Evolutionary conservation across 1,140 invertebrate species (phyloP), one percentile per base, ranked within the genome.

Genomic region (Procambarus clarkii): DNA sequence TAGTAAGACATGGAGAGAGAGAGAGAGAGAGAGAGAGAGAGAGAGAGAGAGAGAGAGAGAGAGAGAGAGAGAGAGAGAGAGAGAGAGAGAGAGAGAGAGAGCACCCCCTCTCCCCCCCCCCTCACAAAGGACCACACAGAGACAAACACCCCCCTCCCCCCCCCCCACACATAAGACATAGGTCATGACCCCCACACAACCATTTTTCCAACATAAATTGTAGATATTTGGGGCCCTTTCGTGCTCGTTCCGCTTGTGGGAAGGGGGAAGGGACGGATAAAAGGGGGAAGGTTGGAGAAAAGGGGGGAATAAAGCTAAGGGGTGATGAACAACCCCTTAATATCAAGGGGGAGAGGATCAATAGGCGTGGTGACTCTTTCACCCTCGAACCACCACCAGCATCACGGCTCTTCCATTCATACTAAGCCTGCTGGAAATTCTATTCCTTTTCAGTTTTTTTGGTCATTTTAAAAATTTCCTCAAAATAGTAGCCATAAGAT

Each of bases 131-230:
- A 74, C 69, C 69, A 74, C 69, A 74, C 69, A 74, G 69, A 74
- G 69, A 74, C 69, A 74, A 2, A 34, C n/a, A 24, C n/a, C 2
- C 69, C 4, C 24, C 4, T 11, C 69, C 64, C 18, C 64, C 64
- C 60, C 60, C 60, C n/a, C n/a, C n/a, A n/a, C n/a, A 54, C 50
- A 54, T 11, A 74, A 21, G n/a, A 24, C 69, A 8, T 0, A 24
- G 21, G 21, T 21, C 24, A 74, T 74, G 69, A 74, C 69, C 34
- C 69, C 24, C 4, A 54, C 69, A n/a, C 5, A 34, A 74, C 18
- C 69, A 74, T 74, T 74, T 34, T 24, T 34, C n/a, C 69, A 34
- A 74, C 69, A 34, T 74, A 74, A 74, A 74, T 74, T 74, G 18
- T 21, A 74, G 69, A 74, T 74, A 74, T 74, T 74, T 74, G 69